Base-by-base conservation (phyloP, 2,113 vertebrate species). In the Anseranas semipalmata region DNA sequence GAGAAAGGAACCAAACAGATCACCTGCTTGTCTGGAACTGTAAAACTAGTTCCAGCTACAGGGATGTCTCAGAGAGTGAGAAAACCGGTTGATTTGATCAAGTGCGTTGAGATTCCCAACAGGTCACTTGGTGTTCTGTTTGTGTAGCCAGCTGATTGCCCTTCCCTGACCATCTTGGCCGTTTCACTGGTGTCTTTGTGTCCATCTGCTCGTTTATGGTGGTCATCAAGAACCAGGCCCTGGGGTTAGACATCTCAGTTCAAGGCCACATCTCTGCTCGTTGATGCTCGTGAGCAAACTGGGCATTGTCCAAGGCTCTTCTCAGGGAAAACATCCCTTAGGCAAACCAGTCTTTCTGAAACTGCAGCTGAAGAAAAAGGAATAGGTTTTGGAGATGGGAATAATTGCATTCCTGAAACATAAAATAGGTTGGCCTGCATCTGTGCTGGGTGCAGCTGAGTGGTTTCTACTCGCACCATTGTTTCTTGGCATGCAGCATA, bases 61-160 rank as follows among this genome's bases (percentile, higher is more conserved):
- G 41, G 41, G 13, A 17, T 52, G 32, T n/a, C 32, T 41, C 39
- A 9, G 43, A 87, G 53, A 50, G 75, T 41, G 75, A 76, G 21
- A 46, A 91, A 17, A 9, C 39, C 6, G 46, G 46, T 58, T 12
- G 46, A 52, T 91, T 87, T 52, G n/a, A 19, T 85, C 35, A 46
- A 21, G 41, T n/a, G 52, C 28, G 11, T 59, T 35, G 68, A 76
- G 35, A 55, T 91, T 76, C 37, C 28, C 33, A 45, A 30, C 18
- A 11, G 72, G 10, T 56, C 27, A 13, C 20, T 84, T 32, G 19
- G 25, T 24, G 1, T 78, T 65, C 58, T n/a, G 60, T 30, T 82
- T 74, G 33, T 33, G 19, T n/a, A n/a, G n/a, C 19, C 66, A 33
- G 1, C 37, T 28, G 46, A 2, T 33, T 0, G 0, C 35, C 35